Percentiles rank a stretch among this genome's conserved stretches.
phyloP scores from a whole-genome alignment of 1,140 invertebrate species.

The Nasonia giraulti region DNA sequence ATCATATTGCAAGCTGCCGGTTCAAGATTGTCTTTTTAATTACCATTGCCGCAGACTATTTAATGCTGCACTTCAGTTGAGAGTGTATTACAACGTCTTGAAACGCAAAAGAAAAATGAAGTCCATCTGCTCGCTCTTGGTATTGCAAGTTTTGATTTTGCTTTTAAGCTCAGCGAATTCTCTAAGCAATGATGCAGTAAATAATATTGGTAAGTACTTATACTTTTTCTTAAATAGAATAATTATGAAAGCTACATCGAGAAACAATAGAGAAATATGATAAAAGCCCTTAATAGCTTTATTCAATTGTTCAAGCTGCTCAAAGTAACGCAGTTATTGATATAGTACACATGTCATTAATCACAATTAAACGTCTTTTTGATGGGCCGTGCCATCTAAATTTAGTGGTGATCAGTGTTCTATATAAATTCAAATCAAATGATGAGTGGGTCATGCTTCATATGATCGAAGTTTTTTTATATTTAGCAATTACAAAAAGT shows the following conservation, averaged over 20 bases:
- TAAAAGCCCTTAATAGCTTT: too few species aligned
- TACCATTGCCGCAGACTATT: background rate
- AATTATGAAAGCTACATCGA: background rate
- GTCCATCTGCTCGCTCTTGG: background rate
- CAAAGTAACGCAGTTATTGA: background rate
- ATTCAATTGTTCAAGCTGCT: too few species aligned
- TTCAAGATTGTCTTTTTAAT: constrained; percentile 15
- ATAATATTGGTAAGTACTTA: background rate
- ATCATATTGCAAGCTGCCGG: background rate
- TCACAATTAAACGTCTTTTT: background rate
- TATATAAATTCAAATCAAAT: background rate
- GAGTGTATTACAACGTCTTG: background rate
- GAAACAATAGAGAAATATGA: background rate
- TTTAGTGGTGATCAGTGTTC: background rate
- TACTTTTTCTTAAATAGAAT: too few species aligned
- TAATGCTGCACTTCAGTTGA: background rate
- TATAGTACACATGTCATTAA: background rate
- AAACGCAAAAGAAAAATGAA: constrained; percentile 20
- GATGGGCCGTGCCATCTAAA: too few species aligned
- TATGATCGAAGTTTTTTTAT: background rate
- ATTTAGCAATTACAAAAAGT: background rate
- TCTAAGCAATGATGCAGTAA: background rate
- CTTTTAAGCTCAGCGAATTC: background rate
- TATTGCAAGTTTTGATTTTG: background rate
- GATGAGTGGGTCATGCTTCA: background rate